These are phyloP conservation scores for Oophaga pumilio DNA, from an alignment of 2,113 vertebrate genomes.

Conservation along the genomic window DNA sequence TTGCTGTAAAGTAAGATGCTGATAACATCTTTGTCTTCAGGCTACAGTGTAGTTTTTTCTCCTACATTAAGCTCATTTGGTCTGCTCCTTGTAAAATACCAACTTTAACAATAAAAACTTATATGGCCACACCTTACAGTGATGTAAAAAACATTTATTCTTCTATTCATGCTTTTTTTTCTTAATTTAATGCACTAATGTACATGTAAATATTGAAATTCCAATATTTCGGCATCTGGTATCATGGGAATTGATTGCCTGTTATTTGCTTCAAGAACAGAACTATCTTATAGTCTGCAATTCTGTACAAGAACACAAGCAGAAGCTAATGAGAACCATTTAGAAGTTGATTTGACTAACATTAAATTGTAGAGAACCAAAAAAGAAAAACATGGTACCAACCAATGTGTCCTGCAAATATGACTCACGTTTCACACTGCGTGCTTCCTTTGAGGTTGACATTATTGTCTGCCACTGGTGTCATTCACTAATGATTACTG, in stretches of 20 bases:
- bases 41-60: conserved; percentile 81
- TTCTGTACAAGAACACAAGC: not conserved
- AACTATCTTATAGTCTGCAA: not conserved
- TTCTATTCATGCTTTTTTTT: conserved; percentile 75
- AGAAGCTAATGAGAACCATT: not conserved
- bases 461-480: no score
- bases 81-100: conserved; percentile 78
- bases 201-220: not conserved
- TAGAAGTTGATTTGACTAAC: no score
- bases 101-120: conserved; percentile 82
- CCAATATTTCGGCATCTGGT: not conserved
- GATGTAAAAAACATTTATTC: conserved; percentile 75
- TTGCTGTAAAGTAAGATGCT: conserved; percentile 72
- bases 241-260: not conserved
- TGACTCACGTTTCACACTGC: no score
- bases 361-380: no score
- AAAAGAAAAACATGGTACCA: no score
- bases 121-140: conserved; percentile 76
- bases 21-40: conserved; percentile 79
- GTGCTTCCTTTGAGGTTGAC: no score
- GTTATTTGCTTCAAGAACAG: no score
- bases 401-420: no score
- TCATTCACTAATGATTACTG: no score
- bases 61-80: conserved; percentile 78
- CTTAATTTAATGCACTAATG: conserved; percentile 73